Evolutionary conservation across 53 echinoderm and acorn worm species (phyloP).

Genomic region (Antedon mediterranea): DNA sequence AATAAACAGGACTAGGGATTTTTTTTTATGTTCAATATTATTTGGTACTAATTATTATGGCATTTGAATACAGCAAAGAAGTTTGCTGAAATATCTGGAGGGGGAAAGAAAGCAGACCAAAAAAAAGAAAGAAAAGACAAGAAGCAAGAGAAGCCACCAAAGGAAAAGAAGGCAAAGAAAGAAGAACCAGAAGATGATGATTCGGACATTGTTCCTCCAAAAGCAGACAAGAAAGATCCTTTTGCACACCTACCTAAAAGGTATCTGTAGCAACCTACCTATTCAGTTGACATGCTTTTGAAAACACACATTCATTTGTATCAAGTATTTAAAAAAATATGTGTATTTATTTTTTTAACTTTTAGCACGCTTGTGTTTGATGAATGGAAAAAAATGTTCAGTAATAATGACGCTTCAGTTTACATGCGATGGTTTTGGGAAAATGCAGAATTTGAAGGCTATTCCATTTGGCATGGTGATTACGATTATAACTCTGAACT

Average conservation of each 20-base stretch:
- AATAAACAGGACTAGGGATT: no score
- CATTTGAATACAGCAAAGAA: constrained; percentile 51
- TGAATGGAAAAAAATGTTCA: constrained; percentile 59
- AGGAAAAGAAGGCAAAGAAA: constrained; percentile 24
- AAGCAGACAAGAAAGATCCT: constrained; percentile 52
- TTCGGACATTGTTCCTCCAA: constrained; percentile 25
- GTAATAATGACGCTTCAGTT: constrained; percentile 37
- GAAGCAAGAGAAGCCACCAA: constrained; percentile 38
- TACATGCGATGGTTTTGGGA: constrained; percentile 77
- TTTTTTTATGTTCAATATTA: no score
- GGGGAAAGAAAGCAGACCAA: constrained; percentile 18
- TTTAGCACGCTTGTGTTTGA: constrained; percentile 62
- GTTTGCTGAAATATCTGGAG: constrained; percentile 63
- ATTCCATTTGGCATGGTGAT: constrained; percentile 62
- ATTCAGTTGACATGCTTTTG: background rate
- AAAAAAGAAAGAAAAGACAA: constrained; percentile 58
- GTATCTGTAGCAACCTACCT: constrained; percentile 6
- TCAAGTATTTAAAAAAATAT: no score
- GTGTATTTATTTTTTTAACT: background rate
- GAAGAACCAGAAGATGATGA: constrained; percentile 25
- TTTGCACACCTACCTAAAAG: constrained; percentile 38
- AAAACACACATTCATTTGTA: no score
- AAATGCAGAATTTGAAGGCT: constrained; percentile 66
- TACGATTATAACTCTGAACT: constrained; percentile 53
- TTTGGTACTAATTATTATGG: no score